A percentile compares a stretch with the other conserved stretches of the same genome.
Conservation (phyloP, 2,113 vertebrate genomes). For the Spermophilus dauricus region DNA sequence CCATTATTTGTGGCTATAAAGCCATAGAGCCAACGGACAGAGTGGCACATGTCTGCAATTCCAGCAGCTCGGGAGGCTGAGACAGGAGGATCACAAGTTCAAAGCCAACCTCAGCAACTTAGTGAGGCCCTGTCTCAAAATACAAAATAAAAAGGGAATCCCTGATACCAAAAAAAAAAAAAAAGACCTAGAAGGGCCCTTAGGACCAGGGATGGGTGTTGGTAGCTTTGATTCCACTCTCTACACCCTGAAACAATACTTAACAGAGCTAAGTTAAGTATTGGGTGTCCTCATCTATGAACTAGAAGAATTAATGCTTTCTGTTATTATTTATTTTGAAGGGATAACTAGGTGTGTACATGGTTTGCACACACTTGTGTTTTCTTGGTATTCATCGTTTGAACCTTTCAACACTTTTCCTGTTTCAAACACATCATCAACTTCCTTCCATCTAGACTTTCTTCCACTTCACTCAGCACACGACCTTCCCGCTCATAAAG, state of each 20-base stretch:
- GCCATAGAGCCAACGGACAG: background rate
- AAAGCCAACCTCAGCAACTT: too few relatives aligned
- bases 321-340: background rate
- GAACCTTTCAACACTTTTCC: background rate
- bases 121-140: too few relatives aligned
- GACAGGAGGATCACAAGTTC: too few relatives aligned
- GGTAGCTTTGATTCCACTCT: background rate
- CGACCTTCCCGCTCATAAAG: slow-evolving; percentile 28
- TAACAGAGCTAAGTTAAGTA: background rate
- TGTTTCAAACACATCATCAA: background rate
- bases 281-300: background rate
- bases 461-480: background rate
- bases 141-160: too few relatives aligned
- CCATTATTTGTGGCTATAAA: background rate
- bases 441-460: background rate
- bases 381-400: background rate
- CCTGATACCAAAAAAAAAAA: too few relatives aligned
- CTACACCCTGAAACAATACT: background rate
- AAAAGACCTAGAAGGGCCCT: background rate
- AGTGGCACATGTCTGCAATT: too few relatives aligned
- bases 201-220: background rate
- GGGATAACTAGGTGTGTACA: background rate
- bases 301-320: background rate
- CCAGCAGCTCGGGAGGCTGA: too few relatives aligned
- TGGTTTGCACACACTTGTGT: background rate